A percentile compares a stretch with the other conserved stretches of the same genome.
phyloP scores from a whole-genome alignment of 1,140 invertebrate genomes.

The Penaeus vannamei region DNA sequence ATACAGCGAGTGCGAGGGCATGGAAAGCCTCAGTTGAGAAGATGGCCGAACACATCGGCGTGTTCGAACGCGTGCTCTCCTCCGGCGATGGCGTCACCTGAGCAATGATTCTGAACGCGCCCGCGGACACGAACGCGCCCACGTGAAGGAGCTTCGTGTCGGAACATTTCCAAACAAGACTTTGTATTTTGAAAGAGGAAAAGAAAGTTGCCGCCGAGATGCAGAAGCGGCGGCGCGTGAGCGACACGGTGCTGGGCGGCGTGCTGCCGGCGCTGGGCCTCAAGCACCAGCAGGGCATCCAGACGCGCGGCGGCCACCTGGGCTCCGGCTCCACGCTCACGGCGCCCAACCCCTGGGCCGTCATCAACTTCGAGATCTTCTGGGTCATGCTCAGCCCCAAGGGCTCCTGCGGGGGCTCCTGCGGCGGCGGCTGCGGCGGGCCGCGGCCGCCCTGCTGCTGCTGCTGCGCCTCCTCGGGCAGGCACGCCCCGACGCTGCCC shows the following conservation, averaged over 20 bases:
- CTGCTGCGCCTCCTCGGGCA: neutral
- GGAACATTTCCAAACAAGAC: no score
- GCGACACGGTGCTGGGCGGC: conserved; percentile 52
- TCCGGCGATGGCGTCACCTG: no score
- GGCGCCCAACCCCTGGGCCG: conserved; percentile 59
- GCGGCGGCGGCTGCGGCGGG: neutral
- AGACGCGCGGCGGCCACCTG: conserved; percentile 38
- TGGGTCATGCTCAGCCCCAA: conserved; percentile 60
- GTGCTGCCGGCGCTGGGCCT: conserved; percentile 46
- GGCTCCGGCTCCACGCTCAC: conserved; percentile 47
- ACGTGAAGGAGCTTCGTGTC: no score
- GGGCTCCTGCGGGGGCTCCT: conserved; percentile 19
- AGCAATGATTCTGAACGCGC: no score
- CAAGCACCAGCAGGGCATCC: conserved; percentile 19
- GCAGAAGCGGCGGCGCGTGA: conserved; percentile 56
- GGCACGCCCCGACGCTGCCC: neutral
- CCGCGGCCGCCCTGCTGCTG: neutral
- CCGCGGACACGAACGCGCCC: no score
- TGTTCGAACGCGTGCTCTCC: no score
- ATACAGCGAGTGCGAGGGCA: no score
- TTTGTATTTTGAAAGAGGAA: no score
- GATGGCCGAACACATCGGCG: no score
- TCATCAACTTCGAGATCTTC: conserved; percentile 65
- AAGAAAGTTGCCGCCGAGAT: neutral
- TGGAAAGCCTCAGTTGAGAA: no score